Evolutionary conservation across 2,888 invertebrate species (phyloP).

Genomic region (Rhagonycha fulva): DNA sequence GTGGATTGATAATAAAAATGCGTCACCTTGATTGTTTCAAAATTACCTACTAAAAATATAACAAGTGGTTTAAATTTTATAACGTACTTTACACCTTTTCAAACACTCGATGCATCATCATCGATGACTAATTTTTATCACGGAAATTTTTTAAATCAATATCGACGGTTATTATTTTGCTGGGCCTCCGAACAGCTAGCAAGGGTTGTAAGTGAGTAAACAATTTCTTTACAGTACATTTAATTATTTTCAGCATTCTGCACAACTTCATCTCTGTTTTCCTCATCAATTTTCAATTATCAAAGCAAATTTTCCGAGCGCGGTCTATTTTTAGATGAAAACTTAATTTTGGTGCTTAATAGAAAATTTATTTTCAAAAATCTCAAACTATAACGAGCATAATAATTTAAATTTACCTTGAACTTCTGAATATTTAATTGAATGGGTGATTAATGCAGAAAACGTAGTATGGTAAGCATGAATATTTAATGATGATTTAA

Average conservation of each 20-base stretch:
- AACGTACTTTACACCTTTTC: not conserved
- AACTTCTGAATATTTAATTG: not conserved
- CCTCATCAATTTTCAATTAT: slow-evolving; percentile 14
- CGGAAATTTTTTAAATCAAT: not conserved
- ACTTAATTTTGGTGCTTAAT: not conserved
- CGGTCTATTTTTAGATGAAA: slow-evolving; percentile 10
- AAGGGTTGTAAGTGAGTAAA: not conserved
- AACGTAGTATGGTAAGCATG: not conserved
- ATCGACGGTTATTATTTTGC: not conserved
- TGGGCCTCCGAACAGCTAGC: not conserved
- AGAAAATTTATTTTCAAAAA: not conserved
- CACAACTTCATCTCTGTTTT: slow-evolving; percentile 9
- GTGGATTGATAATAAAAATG: not conserved
- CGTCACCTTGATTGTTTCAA: not conserved
- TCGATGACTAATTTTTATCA: not conserved
- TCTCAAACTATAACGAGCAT: not conserved
- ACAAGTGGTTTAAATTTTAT: not conserved
- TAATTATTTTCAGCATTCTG: slow-evolving; percentile 20
- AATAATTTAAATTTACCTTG: not conserved
- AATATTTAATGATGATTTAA: not conserved
- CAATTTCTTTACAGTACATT: not conserved
- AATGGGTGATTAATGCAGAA: not conserved
- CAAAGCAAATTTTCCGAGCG: slow-evolving; percentile 4
- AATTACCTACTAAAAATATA: too few species aligned
- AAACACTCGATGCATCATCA: not conserved